phyloP scores from a whole-genome alignment of 1,140 invertebrate genomes.

The Ephestia elutella region DNA sequence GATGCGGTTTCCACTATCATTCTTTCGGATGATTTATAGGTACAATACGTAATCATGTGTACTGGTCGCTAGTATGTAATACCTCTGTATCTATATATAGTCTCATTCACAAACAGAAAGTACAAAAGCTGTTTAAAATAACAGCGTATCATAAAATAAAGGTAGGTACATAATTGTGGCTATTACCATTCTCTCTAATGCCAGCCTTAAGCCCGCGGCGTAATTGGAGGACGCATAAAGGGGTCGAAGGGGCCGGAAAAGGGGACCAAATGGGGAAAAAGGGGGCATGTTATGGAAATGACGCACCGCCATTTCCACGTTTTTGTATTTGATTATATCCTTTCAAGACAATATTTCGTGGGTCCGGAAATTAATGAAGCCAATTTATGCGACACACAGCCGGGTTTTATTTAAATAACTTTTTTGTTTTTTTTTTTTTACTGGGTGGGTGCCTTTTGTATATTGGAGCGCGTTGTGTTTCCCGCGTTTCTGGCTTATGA shows the following conservation, averaged over 20 bases:
- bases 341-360: conserved; percentile 73
- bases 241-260: conserved; percentile 58
- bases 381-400: conserved; percentile 71
- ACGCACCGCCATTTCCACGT: conserved; percentile 71
- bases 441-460: conserved; percentile 53
- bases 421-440: conserved; percentile 51
- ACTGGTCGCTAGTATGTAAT: too few species aligned
- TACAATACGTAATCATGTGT: too few species aligned
- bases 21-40: too few species aligned
- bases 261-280: conserved; percentile 44
- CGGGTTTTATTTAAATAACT: conserved; percentile 71
- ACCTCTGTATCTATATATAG: too few species aligned
- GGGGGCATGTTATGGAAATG: conserved; percentile 70
- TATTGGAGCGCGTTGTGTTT: conserved; percentile 41
- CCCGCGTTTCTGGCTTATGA: conserved; percentile 35
- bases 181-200: conserved; percentile 64
- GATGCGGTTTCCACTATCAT: too few species aligned
- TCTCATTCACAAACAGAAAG: neutral
- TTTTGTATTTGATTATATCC: conserved; percentile 75
- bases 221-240: conserved; percentile 69
- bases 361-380: conserved; percentile 71
- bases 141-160: conserved; percentile 15
- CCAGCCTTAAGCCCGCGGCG: conserved; percentile 64
- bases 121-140: conserved; percentile 13
- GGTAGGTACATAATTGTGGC: conserved; percentile 55